Conservation (phyloP, 2,113 vertebrate species). For the Seriola rivoliana region DNA sequence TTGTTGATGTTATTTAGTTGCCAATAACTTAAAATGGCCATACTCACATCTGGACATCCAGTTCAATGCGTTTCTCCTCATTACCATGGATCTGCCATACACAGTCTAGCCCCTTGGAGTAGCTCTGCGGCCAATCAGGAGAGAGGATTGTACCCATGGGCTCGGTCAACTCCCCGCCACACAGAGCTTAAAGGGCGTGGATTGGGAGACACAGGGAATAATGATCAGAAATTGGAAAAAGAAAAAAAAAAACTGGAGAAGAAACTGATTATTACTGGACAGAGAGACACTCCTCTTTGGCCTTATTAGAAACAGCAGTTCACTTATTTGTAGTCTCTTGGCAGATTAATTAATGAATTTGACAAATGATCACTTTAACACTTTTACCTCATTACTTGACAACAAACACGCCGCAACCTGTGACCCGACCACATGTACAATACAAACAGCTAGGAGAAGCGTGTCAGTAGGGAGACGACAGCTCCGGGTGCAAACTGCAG, state of each 20-base stretch:
- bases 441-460: neutral
- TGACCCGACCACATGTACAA: neutral
- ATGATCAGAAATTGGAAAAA: neutral
- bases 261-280: neutral
- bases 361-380: conserved; percentile 3
- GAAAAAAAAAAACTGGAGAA: neutral
- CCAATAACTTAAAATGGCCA: neutral
- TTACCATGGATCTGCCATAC: conserved; percentile 93
- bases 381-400: neutral
- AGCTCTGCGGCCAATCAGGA: conserved; percentile 95
- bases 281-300: neutral
- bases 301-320: neutral
- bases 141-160: conserved; percentile 90
- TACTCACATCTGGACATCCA: conserved; percentile 92
- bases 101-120: conserved; percentile 92
- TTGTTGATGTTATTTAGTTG: neutral
- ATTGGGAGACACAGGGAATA: neutral
- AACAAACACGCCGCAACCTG: neutral
- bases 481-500: neutral
- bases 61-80: conserved; percentile 91
- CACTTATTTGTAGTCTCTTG: neutral
- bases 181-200: conserved; percentile 84
- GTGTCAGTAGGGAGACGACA: neutral
- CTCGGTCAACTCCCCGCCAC: conserved; percentile 91
- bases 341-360: neutral